A percentile compares a stretch with the other conserved stretches of the same genome.
phyloP scores from a whole-genome alignment of 2,797 vertebrate genomes.

The Bryconaethiops microstoma region DNA sequence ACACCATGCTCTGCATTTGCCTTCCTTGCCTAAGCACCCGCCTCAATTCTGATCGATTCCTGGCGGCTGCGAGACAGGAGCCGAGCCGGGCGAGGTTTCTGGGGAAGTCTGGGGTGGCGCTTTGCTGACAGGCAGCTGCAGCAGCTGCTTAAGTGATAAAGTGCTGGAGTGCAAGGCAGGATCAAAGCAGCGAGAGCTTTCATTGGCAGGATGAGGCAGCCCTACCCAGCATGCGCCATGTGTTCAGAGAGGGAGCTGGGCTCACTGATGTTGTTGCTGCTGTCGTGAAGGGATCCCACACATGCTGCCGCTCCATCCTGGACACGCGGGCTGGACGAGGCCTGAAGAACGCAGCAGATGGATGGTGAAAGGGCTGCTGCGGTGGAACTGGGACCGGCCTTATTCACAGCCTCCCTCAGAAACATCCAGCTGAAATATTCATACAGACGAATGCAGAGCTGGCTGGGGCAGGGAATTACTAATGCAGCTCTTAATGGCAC shows the following conservation, averaged over 20 bases:
- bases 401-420: constrained; percentile 44
- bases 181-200: constrained; percentile 70
- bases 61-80: constrained; percentile 23
- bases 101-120: constrained; percentile 48
- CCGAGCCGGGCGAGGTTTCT: not conserved
- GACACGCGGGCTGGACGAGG: not conserved
- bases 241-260: constrained; percentile 51
- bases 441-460: constrained; percentile 56
- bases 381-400: constrained; percentile 8
- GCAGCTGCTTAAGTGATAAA: constrained; percentile 65
- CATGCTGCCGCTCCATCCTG: constrained; percentile 42
- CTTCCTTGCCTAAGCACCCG: constrained; percentile 7
- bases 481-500: constrained; percentile 61
- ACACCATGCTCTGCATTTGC: constrained; percentile 13
- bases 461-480: constrained; percentile 52
- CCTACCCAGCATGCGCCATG: constrained; percentile 62
- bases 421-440: constrained; percentile 67
- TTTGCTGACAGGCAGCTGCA: constrained; percentile 66
- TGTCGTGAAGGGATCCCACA: constrained; percentile 61
- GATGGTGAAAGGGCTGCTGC: not conserved
- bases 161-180: constrained; percentile 57
- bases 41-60: constrained; percentile 13
- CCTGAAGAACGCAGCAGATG: not conserved
- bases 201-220: constrained; percentile 60
- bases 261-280: constrained; percentile 48